Percentiles rank a stretch among this genome's conserved stretches.
phyloP scores from a whole-genome alignment of 35 echinoderm and acorn worm species.

The Acanthaster planci region DNA sequence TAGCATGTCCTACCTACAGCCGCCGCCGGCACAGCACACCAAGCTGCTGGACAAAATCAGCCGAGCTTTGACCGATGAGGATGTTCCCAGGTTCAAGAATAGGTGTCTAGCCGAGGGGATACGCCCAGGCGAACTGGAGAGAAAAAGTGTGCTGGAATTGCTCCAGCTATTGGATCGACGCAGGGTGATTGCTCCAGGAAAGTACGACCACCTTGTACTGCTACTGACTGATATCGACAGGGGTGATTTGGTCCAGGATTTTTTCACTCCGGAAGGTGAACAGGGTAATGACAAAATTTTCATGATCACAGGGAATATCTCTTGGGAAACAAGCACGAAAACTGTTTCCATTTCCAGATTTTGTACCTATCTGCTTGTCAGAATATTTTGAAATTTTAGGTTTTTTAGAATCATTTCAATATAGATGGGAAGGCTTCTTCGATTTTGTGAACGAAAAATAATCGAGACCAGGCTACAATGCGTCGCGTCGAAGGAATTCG shows the following conservation, averaged over 20 bases:
- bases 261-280: not conserved
- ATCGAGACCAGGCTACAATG: too few species aligned
- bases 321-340: too few species aligned
- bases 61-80: not conserved
- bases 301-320: too few species aligned
- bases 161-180: not conserved
- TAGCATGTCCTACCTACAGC: not conserved
- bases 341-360: not conserved
- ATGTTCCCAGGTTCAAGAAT: not conserved
- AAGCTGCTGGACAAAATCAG: not conserved
- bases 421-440: not conserved
- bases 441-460: not conserved
- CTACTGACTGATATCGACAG: not conserved
- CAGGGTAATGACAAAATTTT: too few species aligned
- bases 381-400: not conserved
- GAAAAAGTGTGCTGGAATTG: not conserved
- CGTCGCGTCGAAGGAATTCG: too few species aligned
- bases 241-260: not conserved
- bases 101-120: not conserved
- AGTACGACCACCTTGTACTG: not conserved
- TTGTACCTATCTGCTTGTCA: not conserved
- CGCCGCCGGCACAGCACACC: not conserved
- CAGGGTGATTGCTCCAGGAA: not conserved
- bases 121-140: not conserved
- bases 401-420: not conserved